Percentiles rank a stretch among this genome's conserved stretches.
Evolutionary conservation across 2,888 invertebrate species (phyloP).

Genomic region (Sthenelais limicola): DNA sequence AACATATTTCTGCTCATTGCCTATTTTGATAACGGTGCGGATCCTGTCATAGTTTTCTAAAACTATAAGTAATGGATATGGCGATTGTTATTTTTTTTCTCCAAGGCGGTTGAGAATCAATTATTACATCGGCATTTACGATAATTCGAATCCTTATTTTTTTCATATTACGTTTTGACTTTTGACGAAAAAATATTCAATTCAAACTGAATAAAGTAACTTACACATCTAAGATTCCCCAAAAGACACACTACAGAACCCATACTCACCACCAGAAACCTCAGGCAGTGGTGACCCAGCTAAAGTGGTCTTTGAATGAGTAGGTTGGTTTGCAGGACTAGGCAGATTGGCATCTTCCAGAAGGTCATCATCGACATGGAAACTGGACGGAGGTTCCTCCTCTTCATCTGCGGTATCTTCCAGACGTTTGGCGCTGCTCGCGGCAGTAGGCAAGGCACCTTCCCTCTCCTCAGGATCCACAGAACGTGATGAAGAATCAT

Average conservation of each 20-base stretch:
- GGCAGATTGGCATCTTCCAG: neutral
- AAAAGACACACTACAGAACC: neutral
- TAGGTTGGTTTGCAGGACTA: neutral
- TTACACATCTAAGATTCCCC: neutral
- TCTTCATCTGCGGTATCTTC: constrained; percentile 15
- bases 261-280: neutral
- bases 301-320: neutral
- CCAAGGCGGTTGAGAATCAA: too few relatives aligned
- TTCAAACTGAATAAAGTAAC: neutral
- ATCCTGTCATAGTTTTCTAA: too few relatives aligned
- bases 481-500: neutral
- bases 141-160: too few relatives aligned
- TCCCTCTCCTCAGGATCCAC: neutral
- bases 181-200: neutral
- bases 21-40: too few relatives aligned
- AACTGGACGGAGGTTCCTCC: constrained; percentile 14
- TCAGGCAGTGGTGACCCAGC: neutral
- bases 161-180: too few relatives aligned
- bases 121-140: too few relatives aligned
- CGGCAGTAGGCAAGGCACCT: too few relatives aligned
- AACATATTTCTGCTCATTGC: too few relatives aligned
- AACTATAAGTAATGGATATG: too few relatives aligned
- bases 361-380: constrained; percentile 1
- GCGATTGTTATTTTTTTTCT: too few relatives aligned
- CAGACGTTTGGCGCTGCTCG: too few relatives aligned